Evolutionary conservation across 2,113 vertebrate genomes (phyloP).

Genomic region (Cebus imitator): DNA sequence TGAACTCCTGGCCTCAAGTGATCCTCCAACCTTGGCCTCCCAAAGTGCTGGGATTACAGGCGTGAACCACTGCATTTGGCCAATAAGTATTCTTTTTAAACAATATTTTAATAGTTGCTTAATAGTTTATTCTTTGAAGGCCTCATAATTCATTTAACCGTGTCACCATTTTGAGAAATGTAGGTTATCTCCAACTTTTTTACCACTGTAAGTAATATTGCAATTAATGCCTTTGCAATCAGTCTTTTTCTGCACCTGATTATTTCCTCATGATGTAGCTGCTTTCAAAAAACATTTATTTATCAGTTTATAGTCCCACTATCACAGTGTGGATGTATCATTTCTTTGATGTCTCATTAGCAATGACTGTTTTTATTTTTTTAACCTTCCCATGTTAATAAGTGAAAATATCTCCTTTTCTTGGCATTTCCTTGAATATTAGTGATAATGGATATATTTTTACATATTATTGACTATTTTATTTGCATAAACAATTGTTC

Average conservation of each 20-base stretch:
- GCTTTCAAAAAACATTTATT: neutral
- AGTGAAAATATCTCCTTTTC: neutral
- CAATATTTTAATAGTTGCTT: neutral
- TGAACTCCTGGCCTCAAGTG: too few species aligned
- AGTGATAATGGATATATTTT: neutral
- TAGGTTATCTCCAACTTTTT: conserved; percentile 13
- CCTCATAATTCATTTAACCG: neutral
- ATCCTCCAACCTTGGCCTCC: too few species aligned
- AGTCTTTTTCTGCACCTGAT: neutral
- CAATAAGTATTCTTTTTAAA: neutral
- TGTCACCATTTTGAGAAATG: neutral
- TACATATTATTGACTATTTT: conserved; percentile 29
- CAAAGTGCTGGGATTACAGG: too few species aligned
- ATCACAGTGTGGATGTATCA: neutral
- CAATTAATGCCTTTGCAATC: neutral
- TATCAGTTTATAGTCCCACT: neutral
- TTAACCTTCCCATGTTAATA: neutral
- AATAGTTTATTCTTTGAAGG: neutral
- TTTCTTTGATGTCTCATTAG: neutral
- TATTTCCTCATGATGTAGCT: conserved; percentile 24
- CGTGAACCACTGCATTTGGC: too few species aligned
- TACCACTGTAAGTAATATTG: conserved; percentile 8
- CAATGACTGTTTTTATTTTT: neutral
- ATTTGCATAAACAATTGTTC: conserved; percentile 48
- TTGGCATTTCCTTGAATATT: neutral